Conservation (phyloP, 2,888 invertebrate species). For the Acrocyrtus sp. region DNA sequence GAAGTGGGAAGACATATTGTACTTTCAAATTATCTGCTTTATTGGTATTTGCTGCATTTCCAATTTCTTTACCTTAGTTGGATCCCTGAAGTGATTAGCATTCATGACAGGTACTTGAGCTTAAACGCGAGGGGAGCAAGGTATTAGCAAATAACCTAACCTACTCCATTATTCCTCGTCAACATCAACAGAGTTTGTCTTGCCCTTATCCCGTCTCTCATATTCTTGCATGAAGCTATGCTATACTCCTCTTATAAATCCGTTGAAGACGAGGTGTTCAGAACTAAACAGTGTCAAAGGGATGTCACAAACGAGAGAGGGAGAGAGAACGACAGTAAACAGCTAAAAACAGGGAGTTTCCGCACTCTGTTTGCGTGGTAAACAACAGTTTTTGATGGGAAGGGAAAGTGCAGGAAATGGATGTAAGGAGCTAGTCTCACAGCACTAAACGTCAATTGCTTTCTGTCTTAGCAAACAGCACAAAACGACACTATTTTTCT, state of each 20-base stretch:
- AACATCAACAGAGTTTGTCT: background rate
- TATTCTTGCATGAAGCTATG: background rate
- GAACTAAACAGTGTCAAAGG: background rate
- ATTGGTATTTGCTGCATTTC: background rate
- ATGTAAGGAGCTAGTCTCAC: no score
- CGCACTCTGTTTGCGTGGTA: background rate
- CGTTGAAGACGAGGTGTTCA: background rate
- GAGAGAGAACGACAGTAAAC: no score
- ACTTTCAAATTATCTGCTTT: no score
- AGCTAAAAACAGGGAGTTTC: no score
- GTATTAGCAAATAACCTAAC: constrained; percentile 2
- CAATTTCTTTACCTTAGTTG: background rate
- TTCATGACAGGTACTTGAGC: constrained; percentile 38
- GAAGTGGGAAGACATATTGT: no score
- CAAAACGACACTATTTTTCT: no score
- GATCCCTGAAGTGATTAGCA: constrained; percentile 17
- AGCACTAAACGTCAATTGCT: no score
- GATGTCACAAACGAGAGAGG: background rate
- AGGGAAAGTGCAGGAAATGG: no score
- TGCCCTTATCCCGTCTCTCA: background rate
- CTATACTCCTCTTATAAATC: background rate
- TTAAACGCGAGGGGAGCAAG: background rate
- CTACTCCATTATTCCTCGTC: no score
- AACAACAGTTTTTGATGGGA: background rate
- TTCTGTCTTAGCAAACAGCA: no score